Evolutionary conservation across 2,797 vertebrate genomes (phyloP).

Genomic region (Pantherophis vulpinus): DNA sequence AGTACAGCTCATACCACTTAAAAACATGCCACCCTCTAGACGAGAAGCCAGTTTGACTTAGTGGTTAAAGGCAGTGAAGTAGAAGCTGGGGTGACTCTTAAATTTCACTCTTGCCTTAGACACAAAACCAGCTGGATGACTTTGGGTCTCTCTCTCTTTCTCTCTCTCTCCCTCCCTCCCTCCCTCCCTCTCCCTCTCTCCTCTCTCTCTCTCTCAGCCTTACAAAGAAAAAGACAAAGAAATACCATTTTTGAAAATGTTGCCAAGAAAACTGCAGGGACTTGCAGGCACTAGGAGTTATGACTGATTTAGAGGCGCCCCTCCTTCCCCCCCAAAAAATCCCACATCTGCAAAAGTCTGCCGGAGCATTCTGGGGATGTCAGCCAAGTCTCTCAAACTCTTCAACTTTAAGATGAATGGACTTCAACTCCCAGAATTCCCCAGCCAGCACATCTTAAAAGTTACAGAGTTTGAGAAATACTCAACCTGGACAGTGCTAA

Average conservation of each 20-base stretch:
- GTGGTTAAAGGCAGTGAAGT: neutral
- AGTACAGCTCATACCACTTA: neutral
- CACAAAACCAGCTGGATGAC: neutral
- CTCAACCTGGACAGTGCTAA: neutral
- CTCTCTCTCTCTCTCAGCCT: neutral
- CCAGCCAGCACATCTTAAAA: neutral
- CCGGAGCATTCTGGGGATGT: neutral
- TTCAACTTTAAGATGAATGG: neutral
- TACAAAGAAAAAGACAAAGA: neutral
- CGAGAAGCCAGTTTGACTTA: neutral
- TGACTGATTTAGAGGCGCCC: neutral
- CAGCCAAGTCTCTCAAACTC: neutral
- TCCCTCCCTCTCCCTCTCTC: too few relatives aligned
- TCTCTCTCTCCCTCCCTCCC: too few relatives aligned
- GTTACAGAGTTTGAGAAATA: neutral
- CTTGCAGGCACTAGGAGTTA: neutral
- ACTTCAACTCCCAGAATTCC: neutral
- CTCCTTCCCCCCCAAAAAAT: neutral
- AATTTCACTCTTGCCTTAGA: neutral
- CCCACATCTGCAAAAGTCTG: neutral
- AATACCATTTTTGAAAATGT: neutral
- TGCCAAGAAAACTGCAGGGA: neutral
- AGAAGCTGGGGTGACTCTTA: neutral
- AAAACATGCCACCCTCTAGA: neutral
- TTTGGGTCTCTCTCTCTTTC: neutral